Evolutionary conservation across 2,797 vertebrate species (phyloP), one percentile per base, ranked within the genome.

Genomic region (Hozukius guyotensis): DNA sequence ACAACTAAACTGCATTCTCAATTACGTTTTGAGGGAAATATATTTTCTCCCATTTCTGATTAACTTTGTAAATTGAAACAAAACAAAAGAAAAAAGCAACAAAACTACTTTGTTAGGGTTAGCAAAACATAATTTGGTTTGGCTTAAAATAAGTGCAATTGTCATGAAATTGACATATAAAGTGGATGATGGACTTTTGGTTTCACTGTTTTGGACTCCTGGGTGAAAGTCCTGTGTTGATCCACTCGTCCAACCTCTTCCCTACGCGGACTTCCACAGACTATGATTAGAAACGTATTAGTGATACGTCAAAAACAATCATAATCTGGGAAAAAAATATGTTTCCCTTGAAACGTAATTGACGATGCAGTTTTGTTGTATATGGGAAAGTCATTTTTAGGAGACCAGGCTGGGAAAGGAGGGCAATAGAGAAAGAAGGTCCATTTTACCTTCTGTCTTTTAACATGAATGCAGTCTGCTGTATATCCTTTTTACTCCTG

Each of bases 381-480:
- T 56, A 56, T 18, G 14, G 56, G 25, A 57, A 18, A 2, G 25
- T 27, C 2, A 57, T 57, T 57, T 56, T 27, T 57, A 16, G 24
- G 55, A 57, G 56, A 29, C 25, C 2, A 29, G 56, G 25, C 4
- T 59, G 14, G 14, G 56, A 29, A 18, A 59, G 56, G 56, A 59
- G 32, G 16, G 8, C 36, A 34, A 31, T 11, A 25, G 1, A 5
- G 64, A 53, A 9, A 46, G 42, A 62, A 7, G 12, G 31, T 59
- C 32, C 18, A 34, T 62, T 71, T 67, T 78, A 49, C 61, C 42
- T 68, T 8, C 34, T 29, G 27, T 71, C 66, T 81, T 60, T 81
- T 76, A 59, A 25, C n/a, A 61, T 61, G 60, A 62, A 7, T 77
- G 78, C 69, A 14, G 14, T 82, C 85, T 52, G 69, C 67, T 56